These are phyloP conservation scores for Triplophysa dalaica DNA, from an alignment of 2,113 vertebrate genomes.

Conservation along the genomic window DNA sequence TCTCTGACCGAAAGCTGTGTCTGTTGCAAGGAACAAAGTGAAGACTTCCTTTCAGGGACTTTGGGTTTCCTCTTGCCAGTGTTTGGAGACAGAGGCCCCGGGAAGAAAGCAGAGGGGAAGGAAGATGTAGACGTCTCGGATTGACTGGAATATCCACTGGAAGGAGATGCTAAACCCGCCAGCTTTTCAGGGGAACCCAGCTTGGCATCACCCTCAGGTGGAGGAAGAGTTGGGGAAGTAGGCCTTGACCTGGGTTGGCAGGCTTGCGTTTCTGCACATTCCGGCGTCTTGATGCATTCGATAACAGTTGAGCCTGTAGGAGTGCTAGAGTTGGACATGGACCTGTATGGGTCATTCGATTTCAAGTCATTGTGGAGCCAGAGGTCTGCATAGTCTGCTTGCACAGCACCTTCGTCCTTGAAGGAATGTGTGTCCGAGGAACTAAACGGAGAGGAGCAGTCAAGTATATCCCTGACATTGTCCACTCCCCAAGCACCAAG, in stretches of 20 bases:
- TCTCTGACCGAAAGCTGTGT: slow-evolving; percentile 67
- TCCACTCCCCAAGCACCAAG: slow-evolving; percentile 83
- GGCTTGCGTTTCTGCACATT: slow-evolving; percentile 88
- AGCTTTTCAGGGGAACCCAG: slow-evolving; percentile 94
- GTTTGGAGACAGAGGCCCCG: slow-evolving; percentile 90
- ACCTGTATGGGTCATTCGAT: slow-evolving; percentile 89
- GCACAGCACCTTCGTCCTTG: slow-evolving; percentile 95
- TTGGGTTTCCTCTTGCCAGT: slow-evolving; percentile 96
- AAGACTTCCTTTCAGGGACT: slow-evolving; percentile 98
- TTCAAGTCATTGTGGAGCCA: slow-evolving; percentile 97
- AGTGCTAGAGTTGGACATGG: slow-evolving; percentile 96
- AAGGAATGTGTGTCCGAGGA: slow-evolving; percentile 88
- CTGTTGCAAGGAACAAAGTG: slow-evolving; percentile 84
- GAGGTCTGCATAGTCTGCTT: slow-evolving; percentile 98
- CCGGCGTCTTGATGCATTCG: slow-evolving; percentile 94
- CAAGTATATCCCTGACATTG: slow-evolving; percentile 69
- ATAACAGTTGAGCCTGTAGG: slow-evolving; percentile 95
- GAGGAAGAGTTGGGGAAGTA: slow-evolving; percentile 88
- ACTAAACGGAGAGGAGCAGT: slow-evolving; percentile 81
- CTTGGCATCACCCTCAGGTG: slow-evolving; percentile 89
- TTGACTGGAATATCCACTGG: slow-evolving; percentile 97
- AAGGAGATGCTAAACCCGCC: slow-evolving; percentile 92
- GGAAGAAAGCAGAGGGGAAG: slow-evolving; percentile 94
- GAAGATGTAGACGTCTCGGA: slow-evolving; percentile 98
- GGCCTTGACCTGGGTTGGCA: slow-evolving; percentile 67